Percentiles rank a stretch among this genome's conserved stretches.
phyloP scores from a whole-genome alignment of 1,140 invertebrate species.

The Periplaneta americana region DNA sequence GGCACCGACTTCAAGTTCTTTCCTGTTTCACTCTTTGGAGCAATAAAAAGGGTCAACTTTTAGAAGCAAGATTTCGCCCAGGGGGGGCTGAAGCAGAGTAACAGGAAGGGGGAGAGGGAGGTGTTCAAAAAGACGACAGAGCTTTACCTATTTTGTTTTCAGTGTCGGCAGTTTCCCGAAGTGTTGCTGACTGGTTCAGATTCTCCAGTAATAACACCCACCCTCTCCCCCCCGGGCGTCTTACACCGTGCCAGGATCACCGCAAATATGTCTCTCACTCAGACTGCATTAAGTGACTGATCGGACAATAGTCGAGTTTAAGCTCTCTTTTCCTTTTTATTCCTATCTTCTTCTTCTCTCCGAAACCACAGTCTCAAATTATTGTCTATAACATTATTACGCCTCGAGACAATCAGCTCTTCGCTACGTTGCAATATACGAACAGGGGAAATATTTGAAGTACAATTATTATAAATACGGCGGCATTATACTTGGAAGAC shows the following conservation, averaged over 20 bases:
- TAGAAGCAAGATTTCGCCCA: neutral
- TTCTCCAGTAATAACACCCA: neutral
- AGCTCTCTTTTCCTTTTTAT: neutral
- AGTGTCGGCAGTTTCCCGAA: neutral
- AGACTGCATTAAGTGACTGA: neutral
- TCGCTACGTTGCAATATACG: neutral
- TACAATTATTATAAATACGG: neutral
- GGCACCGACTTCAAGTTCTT: neutral
- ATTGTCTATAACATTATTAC: neutral
- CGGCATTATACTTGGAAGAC: too few relatives aligned
- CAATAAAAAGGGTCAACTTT: neutral
- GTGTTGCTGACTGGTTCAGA: neutral
- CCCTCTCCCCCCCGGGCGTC: too few relatives aligned
- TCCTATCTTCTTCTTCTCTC: neutral
- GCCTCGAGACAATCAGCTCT: neutral
- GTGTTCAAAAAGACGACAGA: neutral
- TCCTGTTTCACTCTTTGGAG: neutral
- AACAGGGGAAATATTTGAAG: neutral
- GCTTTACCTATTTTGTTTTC: neutral
- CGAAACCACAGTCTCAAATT: neutral
- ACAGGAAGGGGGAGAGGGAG: neutral
- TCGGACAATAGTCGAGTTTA: neutral
- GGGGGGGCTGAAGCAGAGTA: neutral
- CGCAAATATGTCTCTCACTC: too few relatives aligned
- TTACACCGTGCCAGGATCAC: neutral